Evolutionary conservation across 2,113 vertebrate genomes (phyloP), one percentile per base, ranked within the genome.

Genomic region (Gasterosteus aculeatus): DNA sequence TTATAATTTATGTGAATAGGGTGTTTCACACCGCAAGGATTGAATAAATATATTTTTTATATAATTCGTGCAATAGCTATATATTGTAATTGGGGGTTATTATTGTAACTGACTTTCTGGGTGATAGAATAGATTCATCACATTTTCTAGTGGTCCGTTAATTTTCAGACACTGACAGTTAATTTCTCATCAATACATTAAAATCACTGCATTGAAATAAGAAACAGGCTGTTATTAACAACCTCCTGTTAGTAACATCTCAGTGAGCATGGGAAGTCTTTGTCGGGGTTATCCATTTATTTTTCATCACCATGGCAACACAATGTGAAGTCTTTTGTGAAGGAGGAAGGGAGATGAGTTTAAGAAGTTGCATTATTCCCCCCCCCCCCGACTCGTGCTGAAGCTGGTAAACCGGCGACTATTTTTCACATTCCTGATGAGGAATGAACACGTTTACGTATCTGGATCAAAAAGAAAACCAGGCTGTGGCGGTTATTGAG

Each of bases 361-460:
- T 42, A 84, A 76, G 65, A 84, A 78, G 73, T 89, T 90, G 77
- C 29, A 78, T 91, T 73, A 91, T 81, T 76, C 88, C 71, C 15
- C n/a, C n/a, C n/a, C n/a, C 5, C 26, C 76, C 70, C 53, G 58
- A 69, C 78, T 74, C 31, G n/a, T 79, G 81, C 78, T 66, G 56
- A 54, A 87, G 60, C 46, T 18, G 77, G 61, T 47, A 22, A 72
- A 87, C 57, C 54, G 58, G 54, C 83, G 72, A 82, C 65, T n/a
- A n/a, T n/a, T n/a, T n/a, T n/a, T n/a, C n/a, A n/a, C n/a, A n/a
- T n/a, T n/a, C n/a, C n/a, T n/a, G n/a, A n/a, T n/a, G 57, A 77
- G 75, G 68, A 69, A 66, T 49, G 66, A 86, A 63, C 44, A 76
- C 19, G 65, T 84, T 81, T n/a, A 83, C 39, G 80, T 69, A 81